phyloP scores from a whole-genome alignment of 2,888 invertebrate species.

The Andrena flavipes region DNA sequence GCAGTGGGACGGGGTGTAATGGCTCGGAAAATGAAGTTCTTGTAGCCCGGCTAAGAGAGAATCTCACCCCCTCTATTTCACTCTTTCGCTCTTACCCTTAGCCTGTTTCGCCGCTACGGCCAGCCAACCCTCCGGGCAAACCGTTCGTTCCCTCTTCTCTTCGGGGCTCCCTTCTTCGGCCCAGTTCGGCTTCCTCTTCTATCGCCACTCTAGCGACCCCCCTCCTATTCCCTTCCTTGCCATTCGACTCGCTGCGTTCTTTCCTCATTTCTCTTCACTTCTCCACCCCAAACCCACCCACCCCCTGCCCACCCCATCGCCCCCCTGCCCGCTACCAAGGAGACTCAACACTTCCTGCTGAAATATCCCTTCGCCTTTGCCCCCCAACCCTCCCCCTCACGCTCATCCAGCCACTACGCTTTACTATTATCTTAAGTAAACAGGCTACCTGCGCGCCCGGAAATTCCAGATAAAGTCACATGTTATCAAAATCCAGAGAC shows the following conservation, averaged over 20 bases:
- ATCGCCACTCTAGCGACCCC: slow-evolving; percentile 12
- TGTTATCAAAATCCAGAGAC: slow-evolving; percentile 80
- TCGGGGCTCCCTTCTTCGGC: slow-evolving; percentile 12
- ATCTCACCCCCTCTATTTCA: slow-evolving; percentile 63
- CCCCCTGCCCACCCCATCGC: no score
- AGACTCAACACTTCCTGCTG: slow-evolving; percentile 66
- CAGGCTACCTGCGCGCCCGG: slow-evolving; percentile 80
- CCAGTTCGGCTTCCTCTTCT: slow-evolving; percentile 8
- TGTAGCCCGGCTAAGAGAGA: slow-evolving; percentile 78
- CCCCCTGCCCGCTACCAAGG: slow-evolving; percentile 21
- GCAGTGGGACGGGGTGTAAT: slow-evolving; percentile 81
- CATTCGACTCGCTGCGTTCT: slow-evolving; percentile 33
- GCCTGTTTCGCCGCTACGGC: slow-evolving; percentile 51
- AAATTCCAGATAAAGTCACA: slow-evolving; percentile 82
- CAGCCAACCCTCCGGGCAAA: slow-evolving; percentile 29
- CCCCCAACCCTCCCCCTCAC: slow-evolving; percentile 57
- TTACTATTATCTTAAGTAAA: slow-evolving; percentile 83
- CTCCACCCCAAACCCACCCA: no score
- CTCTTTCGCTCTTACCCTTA: slow-evolving; percentile 58
- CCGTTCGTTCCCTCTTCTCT: slow-evolving; percentile 21
- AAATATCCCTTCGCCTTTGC: slow-evolving; percentile 69
- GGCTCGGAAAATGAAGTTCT: slow-evolving; percentile 84
- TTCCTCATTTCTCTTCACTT: slow-evolving; percentile 52
- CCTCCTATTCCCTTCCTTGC: slow-evolving; percentile 6
- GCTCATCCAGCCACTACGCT: slow-evolving; percentile 71